A percentile compares a stretch with the other conserved stretches of the same genome.
phyloP scores from a whole-genome alignment of 2,113 vertebrate species.

The Malurus elegans region DNA sequence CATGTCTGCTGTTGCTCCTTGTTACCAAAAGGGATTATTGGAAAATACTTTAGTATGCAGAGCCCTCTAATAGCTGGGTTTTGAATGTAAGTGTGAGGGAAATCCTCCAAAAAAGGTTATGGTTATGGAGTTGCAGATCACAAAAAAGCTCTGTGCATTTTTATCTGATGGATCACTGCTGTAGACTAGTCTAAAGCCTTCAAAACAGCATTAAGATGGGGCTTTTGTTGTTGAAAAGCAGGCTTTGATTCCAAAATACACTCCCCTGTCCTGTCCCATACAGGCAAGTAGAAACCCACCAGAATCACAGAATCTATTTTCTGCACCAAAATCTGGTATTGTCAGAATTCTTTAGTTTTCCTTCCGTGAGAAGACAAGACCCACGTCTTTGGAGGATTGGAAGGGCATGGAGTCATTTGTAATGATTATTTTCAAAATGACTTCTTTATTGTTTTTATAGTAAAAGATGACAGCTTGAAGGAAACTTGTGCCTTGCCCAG shows the following conservation, averaged over 20 bases:
- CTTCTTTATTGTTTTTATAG: not conserved
- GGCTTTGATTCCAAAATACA: not conserved
- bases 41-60: not conserved
- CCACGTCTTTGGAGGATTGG: not conserved
- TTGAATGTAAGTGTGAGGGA: not conserved
- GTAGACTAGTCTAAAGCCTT: not conserved
- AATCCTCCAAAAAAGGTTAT: not conserved
- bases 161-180: not conserved
- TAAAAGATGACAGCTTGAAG: not conserved
- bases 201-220: not conserved
- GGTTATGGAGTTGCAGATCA: not conserved
- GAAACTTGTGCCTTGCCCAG: not conserved
- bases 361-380: not conserved
- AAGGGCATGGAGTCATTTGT: not conserved
- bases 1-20: not conserved
- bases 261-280: accelerated
- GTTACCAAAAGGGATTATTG: not conserved
- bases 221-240: not conserved
- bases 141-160: not conserved
- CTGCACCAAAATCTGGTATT: not conserved
- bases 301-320: not conserved
- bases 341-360: not conserved
- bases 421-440: not conserved
- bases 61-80: not conserved
- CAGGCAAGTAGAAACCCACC: not conserved